Conservation (phyloP, 2,113 vertebrate species). For the Macquaria australasica region DNA sequence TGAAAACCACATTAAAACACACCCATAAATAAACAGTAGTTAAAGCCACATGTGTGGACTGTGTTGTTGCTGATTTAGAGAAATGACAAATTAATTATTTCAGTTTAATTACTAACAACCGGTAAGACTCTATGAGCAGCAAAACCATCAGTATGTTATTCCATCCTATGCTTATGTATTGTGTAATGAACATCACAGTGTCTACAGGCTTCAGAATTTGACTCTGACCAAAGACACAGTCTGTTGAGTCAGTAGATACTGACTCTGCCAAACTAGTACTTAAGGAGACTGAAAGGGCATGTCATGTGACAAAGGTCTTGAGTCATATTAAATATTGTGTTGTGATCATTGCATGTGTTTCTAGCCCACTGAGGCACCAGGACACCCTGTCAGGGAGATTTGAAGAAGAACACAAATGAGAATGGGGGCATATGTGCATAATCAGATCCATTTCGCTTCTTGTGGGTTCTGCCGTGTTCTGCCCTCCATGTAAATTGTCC, state of each 20-base stretch:
- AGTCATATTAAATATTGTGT: constrained; percentile 12
- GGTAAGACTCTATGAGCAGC: neutral
- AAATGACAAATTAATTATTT: neutral
- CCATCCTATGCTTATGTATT: neutral
- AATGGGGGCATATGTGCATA: constrained; percentile 27
- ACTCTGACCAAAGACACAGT: neutral
- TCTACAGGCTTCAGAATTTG: neutral
- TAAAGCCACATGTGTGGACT: neutral
- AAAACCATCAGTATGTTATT: neutral
- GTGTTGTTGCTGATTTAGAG: neutral
- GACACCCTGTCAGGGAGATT: constrained; percentile 25
- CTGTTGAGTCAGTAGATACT: constrained; percentile 10
- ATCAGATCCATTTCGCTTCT: constrained; percentile 46
- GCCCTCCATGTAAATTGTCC: constrained; percentile 21
- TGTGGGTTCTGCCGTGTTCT: constrained; percentile 34
- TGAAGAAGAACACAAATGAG: constrained; percentile 33
- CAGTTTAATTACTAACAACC: neutral
- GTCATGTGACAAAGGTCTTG: neutral
- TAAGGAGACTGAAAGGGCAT: neutral
- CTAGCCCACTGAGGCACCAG: neutral
- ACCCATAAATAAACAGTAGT: neutral
- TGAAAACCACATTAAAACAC: neutral
- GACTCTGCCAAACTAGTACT: constrained; percentile 10
- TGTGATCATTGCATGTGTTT: neutral
- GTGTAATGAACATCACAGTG: neutral